Base-by-base conservation (phyloP, 2,797 vertebrate species). In the Macroramphosus scolopax region DNA sequence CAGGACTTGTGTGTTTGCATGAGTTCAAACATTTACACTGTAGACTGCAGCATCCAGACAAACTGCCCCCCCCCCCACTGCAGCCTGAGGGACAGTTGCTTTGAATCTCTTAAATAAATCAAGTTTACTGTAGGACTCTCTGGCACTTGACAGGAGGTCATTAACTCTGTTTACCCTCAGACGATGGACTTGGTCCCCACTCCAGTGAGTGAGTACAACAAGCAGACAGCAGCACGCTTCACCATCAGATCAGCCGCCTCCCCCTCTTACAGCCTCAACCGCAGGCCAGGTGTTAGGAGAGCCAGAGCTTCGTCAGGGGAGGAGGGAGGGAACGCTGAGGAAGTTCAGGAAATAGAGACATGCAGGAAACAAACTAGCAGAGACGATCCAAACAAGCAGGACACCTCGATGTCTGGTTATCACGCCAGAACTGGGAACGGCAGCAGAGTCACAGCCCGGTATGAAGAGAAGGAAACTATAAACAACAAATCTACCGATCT, bases 201-300 rank as follows among this genome's bases (percentile, higher is more conserved):
- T 39, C 38, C 61, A 55, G 47, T 31, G 51, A 63, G 41, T 40
- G 68, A 77, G 33, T 31, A 54, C 67, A 45, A 39, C 33, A 52
- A 39, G 8, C 50, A 31, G 38, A 38, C 35, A 44, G 45, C 68
- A 15, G 30, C 43, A 0, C 68, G 17, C 45, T 89, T 89, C 55
- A 87, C 76, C 17, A 55, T 89, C 32, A 83, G 81, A 51, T 82
- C 90, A 3, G 87, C 88, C 10, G 86, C 69, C 66, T 80, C 82
- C 22, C 76, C 74, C 11, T 68, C 61, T 1, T 79, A 80, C 46
- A 38, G 8, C 33, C 61, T 78, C 20, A 49, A 18, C 31, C 47
- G 61, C 57, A 72, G 79, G 45, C 8, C 18, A 33, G 67, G 46
- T 55, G 8, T 80, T 9, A 63, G 60, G 33, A 78, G 15, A 39